Base-by-base conservation (phyloP, 2,797 vertebrate species). In the Acanthopagrus latus region DNA sequence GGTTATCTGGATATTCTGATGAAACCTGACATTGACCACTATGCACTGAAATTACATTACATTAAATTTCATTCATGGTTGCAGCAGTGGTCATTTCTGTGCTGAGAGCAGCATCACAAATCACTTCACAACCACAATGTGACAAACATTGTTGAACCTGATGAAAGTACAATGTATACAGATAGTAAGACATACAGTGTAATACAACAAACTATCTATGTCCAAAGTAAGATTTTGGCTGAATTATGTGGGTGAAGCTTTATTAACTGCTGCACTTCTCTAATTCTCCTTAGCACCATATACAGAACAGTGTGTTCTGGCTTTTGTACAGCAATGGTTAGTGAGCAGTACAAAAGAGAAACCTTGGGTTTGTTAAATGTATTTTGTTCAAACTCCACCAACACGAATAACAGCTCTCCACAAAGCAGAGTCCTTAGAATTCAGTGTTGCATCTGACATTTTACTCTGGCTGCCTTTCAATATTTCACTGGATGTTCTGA, bases 381-480 rank as follows among this genome's bases (percentile, higher is more conserved):
- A 12, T 47, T 46, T 47, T 46, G 8, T 47, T 18, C 13, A 4
- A 43, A n/a, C n/a, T 23, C 58, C 4, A 41, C 5, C 21, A 13
- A 17, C 55, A 57, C 16, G 33, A 38, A 13, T 21, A n/a, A 29
- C 14, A 14, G 4, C 20, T 54, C 17, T 23, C 21, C 16, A 43
- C 64, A 13, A 54, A 52, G 50, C n/a, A 13, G 11, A 52, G 7
- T 63, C 52, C 59, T 47, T 9, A 41, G 20, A 13, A 23, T 56
- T 66, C 50, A 60, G 11, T 14, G 21, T 50, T 43, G 13, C 41
- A 62, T 56, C 43, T 33, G 63, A 81, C 57, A 44, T 29, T 81
- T 55, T 8, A n/a, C 64, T 38, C 7, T 6, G 47, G 43, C 21
- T 66, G 11, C 10, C 23, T 25, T 2, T 58, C 41, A 7, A 11